Evolutionary conservation across 2,113 vertebrate genomes (phyloP).

Genomic region (Silurus glanis): DNA sequence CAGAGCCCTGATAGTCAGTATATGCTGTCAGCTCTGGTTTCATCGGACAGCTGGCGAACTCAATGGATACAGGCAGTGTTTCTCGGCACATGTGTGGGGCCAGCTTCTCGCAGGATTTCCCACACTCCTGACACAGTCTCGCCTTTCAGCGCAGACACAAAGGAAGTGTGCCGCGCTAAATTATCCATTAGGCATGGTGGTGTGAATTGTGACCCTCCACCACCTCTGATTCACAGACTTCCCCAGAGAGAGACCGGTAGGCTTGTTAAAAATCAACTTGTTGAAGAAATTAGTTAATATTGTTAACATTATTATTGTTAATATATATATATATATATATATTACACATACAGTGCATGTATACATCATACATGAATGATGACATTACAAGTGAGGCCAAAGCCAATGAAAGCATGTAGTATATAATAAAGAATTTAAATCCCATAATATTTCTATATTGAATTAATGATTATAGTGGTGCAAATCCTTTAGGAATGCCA

Average conservation of each 20-base stretch:
- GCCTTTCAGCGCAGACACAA: constrained; percentile 71
- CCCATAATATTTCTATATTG: background rate
- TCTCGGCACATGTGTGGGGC: constrained; percentile 57
- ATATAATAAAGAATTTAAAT: background rate
- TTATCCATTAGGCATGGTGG: constrained; percentile 72
- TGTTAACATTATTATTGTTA: background rate
- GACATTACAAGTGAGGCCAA: background rate
- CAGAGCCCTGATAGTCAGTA: constrained; percentile 42
- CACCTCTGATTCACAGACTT: constrained; percentile 39
- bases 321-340: background rate
- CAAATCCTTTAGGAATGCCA: background rate
- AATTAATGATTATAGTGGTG: background rate
- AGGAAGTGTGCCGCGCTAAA: constrained; percentile 82
- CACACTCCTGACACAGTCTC: constrained; percentile 68
- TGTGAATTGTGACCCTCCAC: constrained; percentile 55
- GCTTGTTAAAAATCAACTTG: constrained; percentile 45
- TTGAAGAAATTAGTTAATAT: constrained; percentile 36
- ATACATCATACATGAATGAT: background rate
- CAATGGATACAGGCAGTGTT: constrained; percentile 32
- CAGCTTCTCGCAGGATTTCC: constrained; percentile 69
- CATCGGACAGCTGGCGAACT: constrained; percentile 59
- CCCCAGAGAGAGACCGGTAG: constrained; percentile 45
- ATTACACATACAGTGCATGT: background rate
- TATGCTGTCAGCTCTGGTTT: constrained; percentile 56
- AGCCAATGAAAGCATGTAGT: background rate